Conservation (phyloP, 2,113 vertebrate species). For the Dunckerocampus dactyliophorus region DNA sequence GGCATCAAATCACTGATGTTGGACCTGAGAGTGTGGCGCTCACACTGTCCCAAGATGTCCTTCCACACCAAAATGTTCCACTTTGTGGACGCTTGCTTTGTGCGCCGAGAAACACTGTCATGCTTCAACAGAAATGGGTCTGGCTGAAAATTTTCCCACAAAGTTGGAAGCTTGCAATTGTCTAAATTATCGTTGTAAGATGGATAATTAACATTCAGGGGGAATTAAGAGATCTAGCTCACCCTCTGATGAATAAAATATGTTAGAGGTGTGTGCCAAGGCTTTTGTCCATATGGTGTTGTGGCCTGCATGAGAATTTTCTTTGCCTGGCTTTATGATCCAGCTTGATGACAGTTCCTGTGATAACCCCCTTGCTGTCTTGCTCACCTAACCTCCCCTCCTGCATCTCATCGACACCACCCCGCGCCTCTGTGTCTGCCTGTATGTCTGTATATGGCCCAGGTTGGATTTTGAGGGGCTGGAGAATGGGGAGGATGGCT, state of each 20-base stretch:
- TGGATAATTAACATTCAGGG: neutral
- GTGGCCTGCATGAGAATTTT: slow-evolving; percentile 31
- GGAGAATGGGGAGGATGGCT: slow-evolving; percentile 87
- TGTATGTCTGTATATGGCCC: slow-evolving; percentile 57
- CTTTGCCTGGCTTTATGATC: slow-evolving; percentile 59
- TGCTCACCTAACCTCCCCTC: slow-evolving; percentile 48
- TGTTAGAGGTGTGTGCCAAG: neutral
- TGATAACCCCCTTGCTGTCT: slow-evolving; percentile 61
- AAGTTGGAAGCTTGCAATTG: too few species aligned
- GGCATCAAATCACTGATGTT: too few species aligned
- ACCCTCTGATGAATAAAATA: neutral
- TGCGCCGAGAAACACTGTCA: too few species aligned
- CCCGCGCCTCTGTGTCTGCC: slow-evolving; percentile 13
- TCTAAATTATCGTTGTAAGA: too few species aligned
- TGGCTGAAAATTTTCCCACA: too few species aligned
- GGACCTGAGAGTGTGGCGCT: too few species aligned
- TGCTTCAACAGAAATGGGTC: too few species aligned
- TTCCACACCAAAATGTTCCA: too few species aligned
- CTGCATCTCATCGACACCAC: slow-evolving; percentile 34
- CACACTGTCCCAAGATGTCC: too few species aligned
- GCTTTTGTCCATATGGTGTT: neutral
- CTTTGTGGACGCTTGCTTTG: too few species aligned
- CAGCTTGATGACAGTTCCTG: slow-evolving; percentile 53
- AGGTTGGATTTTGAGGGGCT: slow-evolving; percentile 96
- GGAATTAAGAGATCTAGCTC: too few species aligned